These are phyloP conservation scores for Dermatemys mawii DNA, from an alignment of 2,113 vertebrate genomes.

Conservation along the genomic window DNA sequence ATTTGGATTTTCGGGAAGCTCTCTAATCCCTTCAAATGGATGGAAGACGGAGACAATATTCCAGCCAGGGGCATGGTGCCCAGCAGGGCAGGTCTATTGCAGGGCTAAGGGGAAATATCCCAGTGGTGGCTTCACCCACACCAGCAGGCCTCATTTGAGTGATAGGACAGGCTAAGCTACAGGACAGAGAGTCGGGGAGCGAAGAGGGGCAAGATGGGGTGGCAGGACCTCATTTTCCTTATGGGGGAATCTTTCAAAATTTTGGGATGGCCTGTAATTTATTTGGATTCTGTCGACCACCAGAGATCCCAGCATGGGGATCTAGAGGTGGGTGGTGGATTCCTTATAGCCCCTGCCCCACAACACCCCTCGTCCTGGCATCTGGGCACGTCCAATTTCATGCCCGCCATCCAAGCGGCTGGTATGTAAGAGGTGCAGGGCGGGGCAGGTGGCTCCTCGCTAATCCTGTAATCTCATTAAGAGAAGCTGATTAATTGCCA, in stretches of 20 bases:
- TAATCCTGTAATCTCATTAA: not conserved
- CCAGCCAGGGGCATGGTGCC: not conserved
- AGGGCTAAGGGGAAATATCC: not conserved
- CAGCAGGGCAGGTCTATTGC: not conserved
- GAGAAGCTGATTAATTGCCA: not conserved
- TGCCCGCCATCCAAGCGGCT: not conserved
- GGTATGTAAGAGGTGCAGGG: not conserved
- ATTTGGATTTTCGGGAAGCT: not conserved
- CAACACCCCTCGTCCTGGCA: not conserved
- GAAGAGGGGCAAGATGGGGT: not conserved
- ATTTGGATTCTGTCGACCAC: not conserved
- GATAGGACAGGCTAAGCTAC: not conserved
- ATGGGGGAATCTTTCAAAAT: not conserved
- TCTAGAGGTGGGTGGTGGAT: not conserved
- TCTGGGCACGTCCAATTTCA: not conserved
- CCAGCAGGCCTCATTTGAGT: not conserved
- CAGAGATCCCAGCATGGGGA: not conserved
- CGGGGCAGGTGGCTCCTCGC: not conserved
- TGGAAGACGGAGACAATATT: not conserved
- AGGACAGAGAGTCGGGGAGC: not conserved
- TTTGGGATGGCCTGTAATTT: not conserved
- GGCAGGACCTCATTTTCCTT: not conserved
- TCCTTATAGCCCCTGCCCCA: not conserved
- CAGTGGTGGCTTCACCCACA: not conserved
- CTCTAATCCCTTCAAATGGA: not conserved